Evolutionary conservation across 2,797 vertebrate genomes (phyloP).

Genomic region (Anguilla marmorata): DNA sequence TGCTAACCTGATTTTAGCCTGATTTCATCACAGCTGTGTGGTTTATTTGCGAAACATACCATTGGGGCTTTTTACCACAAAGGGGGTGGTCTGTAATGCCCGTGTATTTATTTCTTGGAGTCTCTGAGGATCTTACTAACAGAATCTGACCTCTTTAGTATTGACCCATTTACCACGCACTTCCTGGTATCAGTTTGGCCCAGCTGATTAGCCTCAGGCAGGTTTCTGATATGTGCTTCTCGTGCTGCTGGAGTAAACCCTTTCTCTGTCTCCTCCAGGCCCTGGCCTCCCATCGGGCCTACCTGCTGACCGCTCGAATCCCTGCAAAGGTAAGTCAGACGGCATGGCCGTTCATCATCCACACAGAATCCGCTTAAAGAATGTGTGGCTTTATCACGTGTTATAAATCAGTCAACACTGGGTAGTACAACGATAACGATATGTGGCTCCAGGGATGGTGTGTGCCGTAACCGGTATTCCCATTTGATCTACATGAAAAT

Average conservation of each 20-base stretch:
- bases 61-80: neutral
- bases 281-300: slow-evolving; percentile 86
- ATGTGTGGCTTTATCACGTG: slow-evolving; percentile 20
- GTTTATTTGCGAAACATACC: neutral
- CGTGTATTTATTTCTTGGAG: neutral
- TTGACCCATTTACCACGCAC: neutral
- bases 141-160: neutral
- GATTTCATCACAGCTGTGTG: neutral
- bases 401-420: neutral
- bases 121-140: neutral
- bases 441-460: no score
- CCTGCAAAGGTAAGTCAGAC: slow-evolving; percentile 82
- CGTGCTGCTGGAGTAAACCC: neutral
- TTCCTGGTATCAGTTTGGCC: neutral
- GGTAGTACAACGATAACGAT: neutral
- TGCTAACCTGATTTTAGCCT: slow-evolving; percentile 6
- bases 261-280: slow-evolving; percentile 69
- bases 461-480: neutral
- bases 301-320: slow-evolving; percentile 83
- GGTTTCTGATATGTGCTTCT: neutral
- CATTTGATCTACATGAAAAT: neutral
- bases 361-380: neutral
- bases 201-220: neutral
- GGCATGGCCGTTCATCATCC: neutral
- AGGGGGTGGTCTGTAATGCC: neutral